A percentile compares a stretch with the other conserved stretches of the same genome.
Conservation (phyloP, 2,113 vertebrate genomes). For the Hiodon tergisus region DNA sequence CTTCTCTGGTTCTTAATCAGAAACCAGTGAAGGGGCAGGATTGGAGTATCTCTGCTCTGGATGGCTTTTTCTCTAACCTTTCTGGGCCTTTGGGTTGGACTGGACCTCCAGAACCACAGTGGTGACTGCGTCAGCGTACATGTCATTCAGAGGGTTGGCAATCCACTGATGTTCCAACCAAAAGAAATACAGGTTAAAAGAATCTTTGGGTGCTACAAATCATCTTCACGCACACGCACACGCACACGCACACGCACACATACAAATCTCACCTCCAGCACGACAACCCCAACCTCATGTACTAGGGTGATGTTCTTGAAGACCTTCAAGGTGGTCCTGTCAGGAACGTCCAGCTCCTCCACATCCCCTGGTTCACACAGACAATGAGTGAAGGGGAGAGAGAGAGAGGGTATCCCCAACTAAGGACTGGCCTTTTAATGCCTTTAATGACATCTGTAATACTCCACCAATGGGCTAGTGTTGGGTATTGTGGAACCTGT, state of each 20-base stretch:
- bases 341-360: constrained; percentile 85
- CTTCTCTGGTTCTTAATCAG: not conserved
- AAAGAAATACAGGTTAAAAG: not conserved
- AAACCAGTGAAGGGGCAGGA: not conserved
- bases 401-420: too few relatives aligned
- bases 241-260: not conserved
- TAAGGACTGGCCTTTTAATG: too few relatives aligned
- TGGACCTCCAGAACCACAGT: constrained; percentile 93
- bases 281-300: constrained; percentile 84
- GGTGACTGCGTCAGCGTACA: constrained; percentile 91
- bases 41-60: too few relatives aligned
- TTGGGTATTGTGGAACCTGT: too few relatives aligned
- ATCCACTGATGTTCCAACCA: constrained; percentile 73
- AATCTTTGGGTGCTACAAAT: too few relatives aligned
- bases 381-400: not conserved
- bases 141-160: constrained; percentile 92
- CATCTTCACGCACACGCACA: not conserved
- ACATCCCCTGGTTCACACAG: constrained; percentile 73
- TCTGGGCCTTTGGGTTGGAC: constrained; percentile 90
- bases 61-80: constrained; percentile 65
- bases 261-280: constrained; percentile 77
- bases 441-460: too few relatives aligned
- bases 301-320: constrained; percentile 88
- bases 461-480: too few relatives aligned
- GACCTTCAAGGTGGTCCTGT: constrained; percentile 83